Conservation (phyloP, 2,888 invertebrate genomes). For the Cecidostiba fungosa region DNA sequence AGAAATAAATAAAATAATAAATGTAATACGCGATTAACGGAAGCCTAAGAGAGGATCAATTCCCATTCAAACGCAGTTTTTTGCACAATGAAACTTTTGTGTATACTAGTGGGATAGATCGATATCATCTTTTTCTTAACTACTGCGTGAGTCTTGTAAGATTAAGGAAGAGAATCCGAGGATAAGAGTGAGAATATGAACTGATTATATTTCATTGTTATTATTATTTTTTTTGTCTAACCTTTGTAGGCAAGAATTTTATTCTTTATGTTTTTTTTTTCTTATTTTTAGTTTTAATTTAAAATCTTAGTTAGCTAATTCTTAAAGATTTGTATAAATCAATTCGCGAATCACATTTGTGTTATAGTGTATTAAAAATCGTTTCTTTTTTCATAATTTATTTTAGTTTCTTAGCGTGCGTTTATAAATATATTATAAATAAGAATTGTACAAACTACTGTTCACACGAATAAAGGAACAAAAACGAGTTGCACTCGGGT, state of each 20-base stretch:
- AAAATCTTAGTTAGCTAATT: conserved; percentile 60
- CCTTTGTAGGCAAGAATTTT: conserved; percentile 42
- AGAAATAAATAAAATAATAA: conserved; percentile 53
- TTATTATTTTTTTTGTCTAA: conserved; percentile 55
- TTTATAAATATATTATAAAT: conserved; percentile 62
- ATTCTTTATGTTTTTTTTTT: conserved; percentile 52
- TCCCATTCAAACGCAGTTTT: conserved; percentile 48
- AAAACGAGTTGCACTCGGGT: conserved; percentile 51
- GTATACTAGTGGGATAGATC: conserved; percentile 43
- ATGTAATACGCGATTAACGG: conserved; percentile 54
- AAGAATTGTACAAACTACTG: conserved; percentile 63
- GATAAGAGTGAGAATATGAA: conserved; percentile 63
- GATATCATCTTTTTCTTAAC: conserved; percentile 55
- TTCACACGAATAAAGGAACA: conserved; percentile 61
- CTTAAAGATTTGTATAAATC: conserved; percentile 60
- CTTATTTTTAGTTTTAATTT: conserved; percentile 47
- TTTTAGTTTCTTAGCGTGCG: conserved; percentile 58
- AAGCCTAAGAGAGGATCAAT: conserved; percentile 59
- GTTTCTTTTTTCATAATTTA: conserved; percentile 61
- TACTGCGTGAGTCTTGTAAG: conserved; percentile 48
- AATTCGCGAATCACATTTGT: conserved; percentile 57
- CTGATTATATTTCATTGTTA: conserved; percentile 59
- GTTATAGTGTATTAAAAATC: conserved; percentile 61
- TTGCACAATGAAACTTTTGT: conserved; percentile 40
- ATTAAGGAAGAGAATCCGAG: conserved; percentile 50